These are phyloP conservation scores for Diaperis boleti DNA, from an alignment of 2,888 invertebrate genomes.

Conservation along the genomic window DNA sequence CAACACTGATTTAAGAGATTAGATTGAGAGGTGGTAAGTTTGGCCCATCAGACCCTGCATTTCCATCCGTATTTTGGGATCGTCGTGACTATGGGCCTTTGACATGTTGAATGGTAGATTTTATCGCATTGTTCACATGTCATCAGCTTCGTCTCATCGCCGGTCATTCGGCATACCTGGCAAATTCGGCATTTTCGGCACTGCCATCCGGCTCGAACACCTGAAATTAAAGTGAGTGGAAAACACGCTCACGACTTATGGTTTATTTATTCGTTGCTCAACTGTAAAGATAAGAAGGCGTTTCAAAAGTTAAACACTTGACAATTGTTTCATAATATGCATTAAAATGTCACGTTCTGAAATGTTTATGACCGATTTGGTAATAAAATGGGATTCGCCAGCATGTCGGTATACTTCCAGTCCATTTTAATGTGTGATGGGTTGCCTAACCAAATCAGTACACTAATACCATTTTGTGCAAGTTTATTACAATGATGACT, in stretches of 20 bases:
- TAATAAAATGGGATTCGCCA: too few species aligned
- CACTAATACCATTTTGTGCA: too few species aligned
- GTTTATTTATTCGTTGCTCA: not conserved
- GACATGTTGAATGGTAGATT: slow-evolving; percentile 94
- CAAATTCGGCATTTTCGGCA: slow-evolving; percentile 93
- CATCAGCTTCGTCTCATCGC: slow-evolving; percentile 81
- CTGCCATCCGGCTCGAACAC: slow-evolving; percentile 94
- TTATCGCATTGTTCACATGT: slow-evolving; percentile 98
- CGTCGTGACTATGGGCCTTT: slow-evolving; percentile 91
- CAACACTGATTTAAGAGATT: slow-evolving; percentile 77
- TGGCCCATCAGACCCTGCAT: slow-evolving; percentile 78
- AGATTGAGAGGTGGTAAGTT: slow-evolving; percentile 33
- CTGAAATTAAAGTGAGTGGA: slow-evolving; percentile 65
- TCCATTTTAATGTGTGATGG: too few species aligned
- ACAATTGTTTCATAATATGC: too few species aligned
- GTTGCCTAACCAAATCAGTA: too few species aligned
- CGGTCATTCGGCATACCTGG: slow-evolving; percentile 90
- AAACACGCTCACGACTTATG: not conserved
- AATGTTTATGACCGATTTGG: too few species aligned
- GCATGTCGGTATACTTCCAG: too few species aligned
- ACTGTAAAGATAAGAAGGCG: not conserved
- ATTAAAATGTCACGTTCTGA: not conserved
- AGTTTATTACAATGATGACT: too few species aligned
- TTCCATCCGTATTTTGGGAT: slow-evolving; percentile 99
- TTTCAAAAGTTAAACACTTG: too few species aligned